Conservation (phyloP, 2,888 invertebrate genomes). For the Esperia sulphurella region DNA sequence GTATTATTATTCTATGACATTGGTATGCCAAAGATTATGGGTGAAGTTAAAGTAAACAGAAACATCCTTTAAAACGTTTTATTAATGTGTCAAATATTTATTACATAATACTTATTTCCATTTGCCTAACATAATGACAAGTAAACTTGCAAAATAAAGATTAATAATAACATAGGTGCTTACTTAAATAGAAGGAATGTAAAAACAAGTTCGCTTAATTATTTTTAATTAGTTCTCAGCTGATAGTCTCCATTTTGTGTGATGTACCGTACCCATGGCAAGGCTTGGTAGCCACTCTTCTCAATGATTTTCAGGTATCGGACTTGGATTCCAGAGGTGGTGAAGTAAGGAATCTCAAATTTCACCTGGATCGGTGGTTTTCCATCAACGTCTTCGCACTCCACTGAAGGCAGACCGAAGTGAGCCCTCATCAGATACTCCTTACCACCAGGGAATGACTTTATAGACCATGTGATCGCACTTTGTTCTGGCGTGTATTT, state of each 20-base stretch:
- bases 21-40: no score
- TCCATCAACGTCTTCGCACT: constrained; percentile 95
- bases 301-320: constrained; percentile 98
- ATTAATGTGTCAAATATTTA: constrained; percentile 43
- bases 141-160: constrained; percentile 39
- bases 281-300: constrained; percentile 98
- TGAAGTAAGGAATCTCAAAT: constrained; percentile 99
- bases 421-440: constrained; percentile 99
- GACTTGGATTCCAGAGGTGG: constrained; percentile 98
- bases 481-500: constrained; percentile 98
- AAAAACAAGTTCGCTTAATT: constrained; percentile 16
- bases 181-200: constrained; percentile 44
- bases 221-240: constrained; percentile 90
- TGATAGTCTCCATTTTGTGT: constrained; percentile 99
- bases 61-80: constrained; percentile 25
- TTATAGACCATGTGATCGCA: constrained; percentile 98
- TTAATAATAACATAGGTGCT: constrained; percentile 37
- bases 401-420: constrained; percentile 97
- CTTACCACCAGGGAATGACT: constrained; percentile 98
- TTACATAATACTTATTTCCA: constrained; percentile 49
- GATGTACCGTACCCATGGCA: constrained; percentile 99
- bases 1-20: no score
- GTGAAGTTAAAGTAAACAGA: no score
- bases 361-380: constrained; percentile 99
- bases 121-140: constrained; percentile 21